Evolutionary conservation across 2,888 invertebrate species (phyloP).

Genomic region (Drosophila seclusa): DNA sequence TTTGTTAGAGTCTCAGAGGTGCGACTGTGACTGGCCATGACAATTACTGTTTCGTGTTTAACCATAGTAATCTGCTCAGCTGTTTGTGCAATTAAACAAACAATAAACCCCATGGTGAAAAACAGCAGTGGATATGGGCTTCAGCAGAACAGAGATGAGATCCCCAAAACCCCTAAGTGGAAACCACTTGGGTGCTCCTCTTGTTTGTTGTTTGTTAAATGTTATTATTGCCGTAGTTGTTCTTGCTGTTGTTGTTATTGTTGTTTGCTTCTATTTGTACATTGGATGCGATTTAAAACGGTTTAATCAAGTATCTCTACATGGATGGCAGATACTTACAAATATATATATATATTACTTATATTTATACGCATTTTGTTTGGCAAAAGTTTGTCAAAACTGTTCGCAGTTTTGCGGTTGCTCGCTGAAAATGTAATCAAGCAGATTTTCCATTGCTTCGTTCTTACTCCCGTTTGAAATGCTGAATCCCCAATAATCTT

Average conservation of each 20-base stretch:
- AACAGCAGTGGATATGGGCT: conserved; percentile 19
- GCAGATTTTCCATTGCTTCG: conserved; percentile 9
- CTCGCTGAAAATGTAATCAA: conserved; percentile 44
- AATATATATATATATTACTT: neutral
- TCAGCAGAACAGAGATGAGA: conserved; percentile 1
- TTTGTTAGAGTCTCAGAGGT: conserved; percentile 53
- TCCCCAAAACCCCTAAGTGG: conserved; percentile 39
- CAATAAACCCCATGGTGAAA: conserved; percentile 53
- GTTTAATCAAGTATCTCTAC: conserved; percentile 63
- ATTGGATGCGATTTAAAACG: conserved; percentile 66
- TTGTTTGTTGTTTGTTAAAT: conserved; percentile 56
- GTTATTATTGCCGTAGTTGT: conserved; percentile 38
- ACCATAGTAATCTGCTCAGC: conserved; percentile 75
- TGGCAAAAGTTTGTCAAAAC: conserved; percentile 35
- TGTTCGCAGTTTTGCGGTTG: conserved; percentile 34
- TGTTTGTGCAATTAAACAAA: conserved; percentile 78
- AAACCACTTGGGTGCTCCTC: conserved; percentile 48
- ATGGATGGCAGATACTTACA: neutral
- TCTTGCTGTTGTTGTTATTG: conserved; percentile 19
- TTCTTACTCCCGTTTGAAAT: neutral
- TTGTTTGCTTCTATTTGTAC: conserved; percentile 24
- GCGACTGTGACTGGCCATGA: conserved; percentile 57
- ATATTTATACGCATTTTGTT: neutral
- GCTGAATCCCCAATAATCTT: conserved; percentile 7
- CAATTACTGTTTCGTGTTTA: conserved; percentile 78